Conservation (phyloP, 2,797 vertebrate genomes). For the Prunella strophiata region DNA sequence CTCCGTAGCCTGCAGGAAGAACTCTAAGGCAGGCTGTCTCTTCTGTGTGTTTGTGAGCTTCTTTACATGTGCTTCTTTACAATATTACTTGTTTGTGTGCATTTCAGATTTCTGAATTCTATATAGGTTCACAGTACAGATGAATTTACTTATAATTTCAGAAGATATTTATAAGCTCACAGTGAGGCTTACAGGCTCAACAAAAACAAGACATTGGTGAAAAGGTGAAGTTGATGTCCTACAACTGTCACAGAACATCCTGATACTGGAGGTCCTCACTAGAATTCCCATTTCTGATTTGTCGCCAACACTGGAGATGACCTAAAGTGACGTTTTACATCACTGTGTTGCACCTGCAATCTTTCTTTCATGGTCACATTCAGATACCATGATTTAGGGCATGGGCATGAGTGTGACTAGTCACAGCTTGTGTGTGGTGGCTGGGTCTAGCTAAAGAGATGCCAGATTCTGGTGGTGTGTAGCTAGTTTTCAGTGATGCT, state of each 20-base stretch:
- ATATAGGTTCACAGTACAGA: neutral
- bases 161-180: neutral
- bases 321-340: neutral
- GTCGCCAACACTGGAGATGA: neutral
- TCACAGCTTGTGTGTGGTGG: neutral
- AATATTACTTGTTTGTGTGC: neutral
- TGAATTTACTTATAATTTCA: neutral
- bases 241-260: neutral
- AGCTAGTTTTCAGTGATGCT: neutral
- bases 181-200: neutral
- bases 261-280: neutral
- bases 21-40: neutral
- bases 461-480: neutral
- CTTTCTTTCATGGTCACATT: neutral
- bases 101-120: neutral
- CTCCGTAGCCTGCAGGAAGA: neutral
- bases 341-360: neutral
- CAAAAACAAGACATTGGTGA: neutral
- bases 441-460: neutral
- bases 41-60: neutral
- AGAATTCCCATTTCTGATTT: neutral
- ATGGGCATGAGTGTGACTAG: neutral
- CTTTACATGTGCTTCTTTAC: neutral
- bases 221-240: neutral
- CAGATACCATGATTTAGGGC: no score